Evolutionary conservation across 2,113 vertebrate genomes (phyloP), one percentile per base, ranked within the genome.

Genomic region (Peromyscus californicus): DNA sequence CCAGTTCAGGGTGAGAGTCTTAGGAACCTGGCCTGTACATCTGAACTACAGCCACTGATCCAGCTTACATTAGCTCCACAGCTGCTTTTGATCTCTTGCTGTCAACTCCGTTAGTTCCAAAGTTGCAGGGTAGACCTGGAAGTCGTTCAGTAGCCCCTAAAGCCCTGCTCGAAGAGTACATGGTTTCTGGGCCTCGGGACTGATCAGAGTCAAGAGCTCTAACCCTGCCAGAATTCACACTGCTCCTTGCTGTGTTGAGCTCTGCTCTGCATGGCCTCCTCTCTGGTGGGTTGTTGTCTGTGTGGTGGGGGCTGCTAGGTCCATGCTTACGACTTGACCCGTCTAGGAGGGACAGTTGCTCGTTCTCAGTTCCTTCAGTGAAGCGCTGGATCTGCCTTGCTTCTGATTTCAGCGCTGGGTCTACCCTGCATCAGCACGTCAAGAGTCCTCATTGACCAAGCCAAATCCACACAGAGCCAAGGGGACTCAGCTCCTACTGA

Each of bases 41-140:
- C 89, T 86, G 36, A 87, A 72, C 42, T 7, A 3, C 42, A 19
- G 39, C 67, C 57, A 82, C 83, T 70, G 85, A 90, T 91, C 78
- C 88, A 91, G 31, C 24, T 93, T 86, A 91, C 57, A 82, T 91
- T 89, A 80, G 76, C 51, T 36, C 61, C 42, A 24, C 21, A 63
- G 63, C 31, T 63, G 51, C 70, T 89, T 97, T 74, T 80, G 9
- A 96, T 88, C 78, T 85, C 78, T 24, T 57, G 22, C 75, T 48
- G 51, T 74, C 63, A 54, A 89, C 59, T 76, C n/a, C n/a, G 1
- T 24, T 84, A 48, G 21, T 70, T 91, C 88, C 67, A 85, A 85
- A 57, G 12, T 79, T 75, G 61, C 94, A 93, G 15, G 5, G 36
- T 21, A 17, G 45, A 45, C 79, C 21, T 51, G 11, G 74, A 95